Base-by-base conservation (phyloP, 1,140 invertebrate genomes). In the Xylocopa sonorina region DNA sequence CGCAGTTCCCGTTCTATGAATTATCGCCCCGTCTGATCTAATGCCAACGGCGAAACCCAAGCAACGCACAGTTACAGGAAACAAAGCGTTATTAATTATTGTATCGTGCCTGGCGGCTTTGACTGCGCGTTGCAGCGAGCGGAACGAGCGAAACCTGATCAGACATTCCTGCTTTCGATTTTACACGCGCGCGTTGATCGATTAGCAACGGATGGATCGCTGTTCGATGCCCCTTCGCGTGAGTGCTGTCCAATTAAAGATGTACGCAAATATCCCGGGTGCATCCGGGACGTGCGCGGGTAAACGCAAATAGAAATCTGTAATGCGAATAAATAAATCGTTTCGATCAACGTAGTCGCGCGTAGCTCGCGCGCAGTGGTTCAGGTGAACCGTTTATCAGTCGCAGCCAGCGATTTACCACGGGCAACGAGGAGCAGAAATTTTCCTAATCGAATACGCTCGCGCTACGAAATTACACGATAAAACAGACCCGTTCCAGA, bases 11-110 rank as follows among this genome's bases (percentile, higher is more conserved):
- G 16, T 34, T 38, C n/a, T 50, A 21, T 38, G 71, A 63, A 63
- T 74, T 50, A 74, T 74, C 57, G 57, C 14, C 16, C 1, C 10
- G 32, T 21, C 24, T 38, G 32, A 63, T 74, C 58, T 63, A 48
- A 74, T 27, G 43, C 5, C 32, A 64, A 24, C 24, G 1, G 3
- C 24, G 62, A 43, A 64, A 7, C n/a, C 62, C 34, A 63, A 32
- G 32, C 16, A 48, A 27, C 71, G 43, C 16, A n/a, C n/a, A 27
- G 24, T 63, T 51, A 7, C 41, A n/a, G 32, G 58, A 24, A 63
- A 58, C 71, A 63, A 74, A 63, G 71, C 57, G 32, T 46, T 63
- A 51, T 41, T 74, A 74, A 74, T 74, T 74, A 74, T 74, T 63
- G 29, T 63, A 51, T n/a, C 29, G 16, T 38, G 71, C 43, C 21